Evolutionary conservation across 2,113 vertebrate species (phyloP), one percentile per base, ranked within the genome.

Genomic region (Lucifuga dentata): DNA sequence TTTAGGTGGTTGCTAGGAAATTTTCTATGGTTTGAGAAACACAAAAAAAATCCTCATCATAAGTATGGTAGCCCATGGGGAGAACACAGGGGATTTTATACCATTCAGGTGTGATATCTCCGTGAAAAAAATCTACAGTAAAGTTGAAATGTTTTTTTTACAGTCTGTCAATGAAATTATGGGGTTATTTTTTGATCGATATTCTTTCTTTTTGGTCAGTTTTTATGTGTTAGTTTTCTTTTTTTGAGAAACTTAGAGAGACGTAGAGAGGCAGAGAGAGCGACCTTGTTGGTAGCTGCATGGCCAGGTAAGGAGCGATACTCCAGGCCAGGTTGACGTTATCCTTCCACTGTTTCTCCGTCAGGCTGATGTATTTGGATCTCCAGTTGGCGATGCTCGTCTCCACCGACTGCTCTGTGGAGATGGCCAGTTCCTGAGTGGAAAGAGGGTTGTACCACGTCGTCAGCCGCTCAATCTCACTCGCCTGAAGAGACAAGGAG

Each of bases 381-480:
- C 95, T 94, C 98, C 96, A 98, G 89, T 98, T 98, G 78, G 96
- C 94, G 40, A 99, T 96, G 6, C 96, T 99, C 73, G 92, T 98
- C 85, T 99, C 97, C 76, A 97, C 97, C 0, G 95, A 95, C 86
- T 97, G 97, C 89, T 99, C 98, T 0, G 86, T 91, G 60, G 90
- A 46, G 75, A 99, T 78, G 76, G 94, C 93, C 61, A 99, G 86
- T 73, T 99, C 97, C 39, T 97, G 97, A n/a, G 95, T 93, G 2
- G 95, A 98, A n/a, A 98, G 93, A 0, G 98, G 96, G 89, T 99
- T 98, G 91, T 99, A 99, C 98, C 98, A 99, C 0, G 96, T 99
- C 51, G 95, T 95, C 83, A 99, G 89, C 1, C 96, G 95, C 52
- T 99, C 98, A 0, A 99, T 97, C 89, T 99, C 98, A 0, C 96